Percentiles rank a stretch among this genome's conserved stretches.
phyloP scores from a whole-genome alignment of 2,113 vertebrate species.

The Strix uralensis region DNA sequence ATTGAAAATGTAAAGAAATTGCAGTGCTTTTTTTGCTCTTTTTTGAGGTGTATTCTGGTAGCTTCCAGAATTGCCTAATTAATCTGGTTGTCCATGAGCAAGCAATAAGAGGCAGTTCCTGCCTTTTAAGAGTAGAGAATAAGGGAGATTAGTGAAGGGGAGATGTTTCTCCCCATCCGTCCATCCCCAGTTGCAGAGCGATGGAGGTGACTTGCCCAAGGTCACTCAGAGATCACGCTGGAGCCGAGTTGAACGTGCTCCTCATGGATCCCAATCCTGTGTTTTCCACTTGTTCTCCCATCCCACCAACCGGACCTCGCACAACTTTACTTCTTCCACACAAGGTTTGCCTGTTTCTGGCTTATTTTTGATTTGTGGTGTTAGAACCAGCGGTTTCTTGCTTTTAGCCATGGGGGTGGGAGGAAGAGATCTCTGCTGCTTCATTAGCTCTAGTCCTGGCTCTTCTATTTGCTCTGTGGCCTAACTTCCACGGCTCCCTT shows the following conservation, averaged over 20 bases:
- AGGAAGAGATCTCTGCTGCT: not conserved
- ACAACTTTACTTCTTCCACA: not conserved
- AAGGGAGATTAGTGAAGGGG: not conserved
- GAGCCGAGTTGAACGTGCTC: fast-evolving
- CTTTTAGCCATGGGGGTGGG: not conserved
- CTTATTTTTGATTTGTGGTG: not conserved
- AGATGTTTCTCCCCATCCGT: not conserved
- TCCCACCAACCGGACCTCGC: not conserved
- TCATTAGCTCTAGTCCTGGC: not conserved
- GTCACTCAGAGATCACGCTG: not conserved
- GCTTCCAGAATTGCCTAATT: not conserved
- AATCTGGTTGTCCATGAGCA: fast-evolving
- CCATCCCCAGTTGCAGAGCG: not conserved
- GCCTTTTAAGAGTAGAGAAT: not conserved
- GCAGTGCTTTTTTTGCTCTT: not conserved
- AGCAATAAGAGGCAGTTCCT: not conserved
- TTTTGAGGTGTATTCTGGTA: not conserved
- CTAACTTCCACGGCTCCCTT: not conserved
- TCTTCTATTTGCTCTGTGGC: not conserved
- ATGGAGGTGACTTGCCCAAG: not conserved
- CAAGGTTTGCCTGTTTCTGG: not conserved
- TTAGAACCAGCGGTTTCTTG: not conserved
- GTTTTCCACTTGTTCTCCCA: not conserved
- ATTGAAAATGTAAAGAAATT: not conserved
- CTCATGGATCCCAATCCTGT: fast-evolving